A percentile compares a stretch with the other conserved stretches of the same genome.
Evolutionary conservation across 2,888 invertebrate species (phyloP).

Genomic region (Iphiclides podalirius): DNA sequence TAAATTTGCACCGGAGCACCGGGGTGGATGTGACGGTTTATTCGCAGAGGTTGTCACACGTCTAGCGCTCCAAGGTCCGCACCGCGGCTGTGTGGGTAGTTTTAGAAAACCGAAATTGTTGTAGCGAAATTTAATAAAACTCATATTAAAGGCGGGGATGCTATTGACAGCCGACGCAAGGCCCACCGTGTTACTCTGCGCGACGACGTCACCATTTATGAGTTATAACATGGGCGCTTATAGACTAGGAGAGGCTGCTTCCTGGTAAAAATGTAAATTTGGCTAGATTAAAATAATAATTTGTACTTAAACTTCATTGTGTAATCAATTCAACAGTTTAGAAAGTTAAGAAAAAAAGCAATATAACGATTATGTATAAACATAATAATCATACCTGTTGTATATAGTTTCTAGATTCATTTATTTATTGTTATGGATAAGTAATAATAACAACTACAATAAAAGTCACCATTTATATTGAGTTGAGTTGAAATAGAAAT

Average conservation of each 20-base stretch:
- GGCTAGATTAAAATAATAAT: no score
- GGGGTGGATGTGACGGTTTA: conserved; percentile 29
- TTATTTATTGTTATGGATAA: no score
- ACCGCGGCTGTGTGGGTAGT: conserved; percentile 66
- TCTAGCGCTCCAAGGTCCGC: conserved; percentile 47
- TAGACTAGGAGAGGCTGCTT: conserved; percentile 31
- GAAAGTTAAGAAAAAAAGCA: no score
- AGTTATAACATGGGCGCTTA: conserved; percentile 32
- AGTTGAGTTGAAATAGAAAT: no score
- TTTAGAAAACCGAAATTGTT: conserved; percentile 72
- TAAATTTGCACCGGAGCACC: conserved; percentile 20
- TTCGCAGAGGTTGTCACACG: conserved; percentile 27
- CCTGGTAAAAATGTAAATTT: neutral
- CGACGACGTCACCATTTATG: neutral
- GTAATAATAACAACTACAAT: no score
- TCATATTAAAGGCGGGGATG: conserved; percentile 66
- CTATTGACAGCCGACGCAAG: conserved; percentile 56
- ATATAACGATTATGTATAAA: no score
- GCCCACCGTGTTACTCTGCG: neutral
- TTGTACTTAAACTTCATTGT: no score
- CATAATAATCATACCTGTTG: no score
- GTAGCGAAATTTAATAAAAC: conserved; percentile 69
- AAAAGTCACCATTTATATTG: no score
- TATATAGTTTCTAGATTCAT: no score
- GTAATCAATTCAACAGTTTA: no score